Percentiles rank a stretch among this genome's conserved stretches.
These are phyloP conservation scores for Chlorodrepanis virens DNA, from an alignment of 2,113 vertebrate species.

Conservation along the genomic window DNA sequence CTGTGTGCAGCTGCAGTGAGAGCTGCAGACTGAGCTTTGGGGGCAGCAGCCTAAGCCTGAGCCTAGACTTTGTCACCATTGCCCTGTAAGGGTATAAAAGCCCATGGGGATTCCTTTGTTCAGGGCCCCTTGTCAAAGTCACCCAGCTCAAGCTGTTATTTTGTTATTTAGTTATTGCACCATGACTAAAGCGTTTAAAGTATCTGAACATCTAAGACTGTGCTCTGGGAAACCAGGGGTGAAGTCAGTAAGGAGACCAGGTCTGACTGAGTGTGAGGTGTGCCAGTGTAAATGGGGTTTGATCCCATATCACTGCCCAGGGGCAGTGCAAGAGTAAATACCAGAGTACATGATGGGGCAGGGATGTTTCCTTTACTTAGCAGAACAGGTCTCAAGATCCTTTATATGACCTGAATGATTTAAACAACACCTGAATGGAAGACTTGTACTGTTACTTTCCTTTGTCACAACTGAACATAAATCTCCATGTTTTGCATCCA, in stretches of 20 bases:
- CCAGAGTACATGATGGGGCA: too few relatives aligned
- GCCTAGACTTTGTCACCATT: not conserved
- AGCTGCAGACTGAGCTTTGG: not conserved
- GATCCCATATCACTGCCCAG: not conserved
- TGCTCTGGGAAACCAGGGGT: not conserved
- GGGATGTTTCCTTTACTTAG: not conserved
- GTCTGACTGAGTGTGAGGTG: not conserved
- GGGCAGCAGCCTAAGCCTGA: not conserved
- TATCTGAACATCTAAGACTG: not conserved
- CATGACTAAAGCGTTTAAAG: not conserved
- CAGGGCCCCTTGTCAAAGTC: not conserved
- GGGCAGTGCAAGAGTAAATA: not conserved
- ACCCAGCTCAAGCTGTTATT: not conserved
- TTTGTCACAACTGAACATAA: not conserved
- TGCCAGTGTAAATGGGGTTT: not conserved
- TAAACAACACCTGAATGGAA: not conserved
- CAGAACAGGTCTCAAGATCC: not conserved
- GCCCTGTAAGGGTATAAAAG: not conserved
- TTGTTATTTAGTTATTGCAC: not conserved
- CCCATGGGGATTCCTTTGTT: not conserved
- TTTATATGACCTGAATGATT: not conserved
- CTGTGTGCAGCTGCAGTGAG: not conserved
- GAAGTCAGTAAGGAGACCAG: not conserved
- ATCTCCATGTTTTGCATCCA: not conserved
- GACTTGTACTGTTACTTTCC: not conserved